Evolutionary conservation across 1,140 invertebrate genomes (phyloP).

Genomic region (Platorchestia sp.): DNA sequence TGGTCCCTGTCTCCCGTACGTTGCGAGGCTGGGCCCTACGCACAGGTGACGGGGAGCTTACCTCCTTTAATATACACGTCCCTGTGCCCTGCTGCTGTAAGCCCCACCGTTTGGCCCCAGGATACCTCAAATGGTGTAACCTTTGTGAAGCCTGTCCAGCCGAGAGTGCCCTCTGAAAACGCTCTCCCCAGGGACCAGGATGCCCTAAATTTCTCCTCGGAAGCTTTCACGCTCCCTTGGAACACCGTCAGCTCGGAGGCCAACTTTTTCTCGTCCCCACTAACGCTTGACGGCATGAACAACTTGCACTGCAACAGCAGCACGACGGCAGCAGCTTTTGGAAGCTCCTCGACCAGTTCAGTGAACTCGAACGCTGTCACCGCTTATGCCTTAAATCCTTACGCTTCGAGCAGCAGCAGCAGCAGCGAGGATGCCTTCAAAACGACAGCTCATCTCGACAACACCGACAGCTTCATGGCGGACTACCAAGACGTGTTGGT

Average conservation of each 20-base stretch:
- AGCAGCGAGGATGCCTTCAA: background rate
- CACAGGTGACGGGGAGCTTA: background rate
- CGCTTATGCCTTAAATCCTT: conserved; percentile 8
- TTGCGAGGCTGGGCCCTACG: background rate
- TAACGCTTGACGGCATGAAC: background rate
- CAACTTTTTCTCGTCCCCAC: background rate
- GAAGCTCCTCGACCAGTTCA: background rate
- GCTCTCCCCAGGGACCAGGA: background rate
- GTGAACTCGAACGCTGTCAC: background rate
- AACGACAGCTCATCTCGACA: background rate
- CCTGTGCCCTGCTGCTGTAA: background rate
- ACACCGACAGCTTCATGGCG: background rate
- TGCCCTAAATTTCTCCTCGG: background rate
- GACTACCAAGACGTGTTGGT: background rate
- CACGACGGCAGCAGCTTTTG: background rate
- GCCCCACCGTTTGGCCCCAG: background rate
- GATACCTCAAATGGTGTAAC: background rate
- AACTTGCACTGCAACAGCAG: background rate
- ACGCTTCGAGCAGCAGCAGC: background rate
- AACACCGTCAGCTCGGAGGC: background rate
- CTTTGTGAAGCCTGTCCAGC: background rate
- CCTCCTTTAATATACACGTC: conserved; percentile 6
- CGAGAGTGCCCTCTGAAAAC: background rate
- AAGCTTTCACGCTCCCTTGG: background rate
- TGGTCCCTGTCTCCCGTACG: background rate